Percentiles rank a stretch among this genome's conserved stretches.
Evolutionary conservation across 1,140 invertebrate species (phyloP).

Genomic region (Stenopsyche tienmushanensis): DNA sequence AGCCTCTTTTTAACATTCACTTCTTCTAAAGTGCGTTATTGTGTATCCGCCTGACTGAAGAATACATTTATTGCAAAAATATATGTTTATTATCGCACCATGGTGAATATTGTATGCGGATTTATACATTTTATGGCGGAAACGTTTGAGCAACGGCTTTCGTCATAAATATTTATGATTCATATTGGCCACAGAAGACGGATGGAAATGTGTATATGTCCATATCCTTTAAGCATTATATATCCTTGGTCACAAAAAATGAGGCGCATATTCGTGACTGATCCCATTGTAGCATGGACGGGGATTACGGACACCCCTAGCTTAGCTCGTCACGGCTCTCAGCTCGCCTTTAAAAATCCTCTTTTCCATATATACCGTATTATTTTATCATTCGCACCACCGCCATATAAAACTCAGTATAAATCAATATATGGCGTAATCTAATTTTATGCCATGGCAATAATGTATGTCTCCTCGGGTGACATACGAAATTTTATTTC

Average conservation of each 20-base stretch:
- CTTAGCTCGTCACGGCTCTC: neutral
- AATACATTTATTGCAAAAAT: no score
- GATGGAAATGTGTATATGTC: neutral
- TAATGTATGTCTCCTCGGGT: neutral
- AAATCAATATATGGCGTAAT: no score
- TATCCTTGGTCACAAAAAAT: neutral
- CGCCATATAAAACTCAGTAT: neutral
- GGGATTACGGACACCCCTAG: constrained; percentile 4
- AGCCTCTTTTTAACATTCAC: no score
- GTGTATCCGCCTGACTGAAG: neutral
- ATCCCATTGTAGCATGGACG: constrained; percentile 11
- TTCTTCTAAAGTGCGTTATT: no score
- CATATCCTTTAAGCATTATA: neutral
- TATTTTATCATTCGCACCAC: constrained; percentile 16
- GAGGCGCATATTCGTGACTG: no score
- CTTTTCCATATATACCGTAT: constrained; percentile 9
- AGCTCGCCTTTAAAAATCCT: constrained; percentile 7
- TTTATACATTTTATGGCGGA: neutral
- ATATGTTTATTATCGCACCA: no score
- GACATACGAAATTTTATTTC: neutral
- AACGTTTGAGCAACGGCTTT: neutral
- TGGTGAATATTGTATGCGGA: no score
- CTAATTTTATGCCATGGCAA: neutral
- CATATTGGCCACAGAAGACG: neutral
- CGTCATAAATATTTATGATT: neutral